Evolutionary conservation across 2,797 vertebrate species (phyloP).

Genomic region (Neosalanx taihuensis): DNA sequence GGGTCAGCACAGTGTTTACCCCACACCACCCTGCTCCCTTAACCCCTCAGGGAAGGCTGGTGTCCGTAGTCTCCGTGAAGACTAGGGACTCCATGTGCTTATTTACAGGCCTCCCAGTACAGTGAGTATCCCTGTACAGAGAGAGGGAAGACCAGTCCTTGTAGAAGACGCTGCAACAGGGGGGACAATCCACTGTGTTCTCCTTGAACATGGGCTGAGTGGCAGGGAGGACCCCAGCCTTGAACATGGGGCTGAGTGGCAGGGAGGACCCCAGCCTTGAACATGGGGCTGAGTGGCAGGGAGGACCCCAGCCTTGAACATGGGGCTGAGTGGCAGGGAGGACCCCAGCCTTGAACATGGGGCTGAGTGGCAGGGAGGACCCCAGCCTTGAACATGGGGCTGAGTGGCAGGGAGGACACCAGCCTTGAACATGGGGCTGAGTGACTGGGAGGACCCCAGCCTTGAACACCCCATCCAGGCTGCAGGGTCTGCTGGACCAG

Average conservation of each 20-base stretch:
- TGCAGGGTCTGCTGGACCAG: slow-evolving; percentile 49
- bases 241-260: slow-evolving; percentile 3
- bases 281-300: background rate
- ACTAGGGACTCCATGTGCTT: slow-evolving; percentile 19
- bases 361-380: slow-evolving; percentile 16
- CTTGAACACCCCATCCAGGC: slow-evolving; percentile 31
- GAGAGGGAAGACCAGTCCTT: slow-evolving; percentile 28
- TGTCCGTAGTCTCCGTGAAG: slow-evolving; percentile 18
- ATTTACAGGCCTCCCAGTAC: slow-evolving; percentile 38
- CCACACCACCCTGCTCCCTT: background rate
- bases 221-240: slow-evolving; percentile 26
- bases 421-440: slow-evolving; percentile 12
- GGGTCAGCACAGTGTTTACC: background rate
- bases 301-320: slow-evolving; percentile 27
- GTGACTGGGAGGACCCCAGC: slow-evolving; percentile 21
- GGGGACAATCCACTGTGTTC: slow-evolving; percentile 34
- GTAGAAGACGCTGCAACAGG: slow-evolving; percentile 50
- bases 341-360: slow-evolving; percentile 26
- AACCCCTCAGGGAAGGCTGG: slow-evolving; percentile 5
- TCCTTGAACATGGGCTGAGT: background rate
- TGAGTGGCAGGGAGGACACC: slow-evolving; percentile 18
- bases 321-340: slow-evolving; percentile 6
- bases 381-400: slow-evolving; percentile 18
- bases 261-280: slow-evolving; percentile 26
- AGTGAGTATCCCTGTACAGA: slow-evolving; percentile 28